Evolutionary conservation across 2,113 vertebrate species (phyloP), one percentile per base, ranked within the genome.

Genomic region (Tautogolabrus adspersus): DNA sequence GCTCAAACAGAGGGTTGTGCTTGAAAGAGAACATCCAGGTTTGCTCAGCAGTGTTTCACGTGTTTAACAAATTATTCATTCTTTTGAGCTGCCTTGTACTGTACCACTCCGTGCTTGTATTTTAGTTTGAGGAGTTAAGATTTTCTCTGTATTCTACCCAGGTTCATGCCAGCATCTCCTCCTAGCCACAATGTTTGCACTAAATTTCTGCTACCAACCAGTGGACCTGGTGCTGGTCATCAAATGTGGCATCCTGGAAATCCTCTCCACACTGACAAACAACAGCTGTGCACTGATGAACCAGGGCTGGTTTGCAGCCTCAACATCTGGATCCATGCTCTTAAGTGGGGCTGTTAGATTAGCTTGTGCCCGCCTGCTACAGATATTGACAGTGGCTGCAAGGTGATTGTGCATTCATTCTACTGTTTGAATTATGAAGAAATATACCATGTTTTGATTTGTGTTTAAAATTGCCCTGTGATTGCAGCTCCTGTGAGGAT

Each of bases 141-240:
- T 61, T 22, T 52, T 61, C 10, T 73, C 21, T 71, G 23, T 30
- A 1, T 87, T 19, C 15, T 26, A 21, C 4, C 57, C 82, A 96
- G 95, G 94, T 21, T 93, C 92, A 10, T 93, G 90, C 73, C 95
- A 95, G 87, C 94, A 94, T 60, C 90, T 96, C 40, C 89, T 95
- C 7, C 83, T 96, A 2, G 95, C 94, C 44, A 93, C 94, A n/a
- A 92, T 95, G 82, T 96, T 95, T 85, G 92, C 93, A 30, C 84
- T 96, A 38, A 96, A 95, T 69, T 93, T 94, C 71, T 92, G 86
- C 72, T 96, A 95, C 83, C 93, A 95, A 61, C 92, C 94, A 1
- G 72, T 91, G 44, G 95, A 96, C 74, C 84, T 96, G 88, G 92
- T 95, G 68, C 86, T 95, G 47, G 88, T 95, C 37, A 89, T 94